Conservation (phyloP, 1,140 invertebrate genomes). For the Steinernema khuongi region DNA sequence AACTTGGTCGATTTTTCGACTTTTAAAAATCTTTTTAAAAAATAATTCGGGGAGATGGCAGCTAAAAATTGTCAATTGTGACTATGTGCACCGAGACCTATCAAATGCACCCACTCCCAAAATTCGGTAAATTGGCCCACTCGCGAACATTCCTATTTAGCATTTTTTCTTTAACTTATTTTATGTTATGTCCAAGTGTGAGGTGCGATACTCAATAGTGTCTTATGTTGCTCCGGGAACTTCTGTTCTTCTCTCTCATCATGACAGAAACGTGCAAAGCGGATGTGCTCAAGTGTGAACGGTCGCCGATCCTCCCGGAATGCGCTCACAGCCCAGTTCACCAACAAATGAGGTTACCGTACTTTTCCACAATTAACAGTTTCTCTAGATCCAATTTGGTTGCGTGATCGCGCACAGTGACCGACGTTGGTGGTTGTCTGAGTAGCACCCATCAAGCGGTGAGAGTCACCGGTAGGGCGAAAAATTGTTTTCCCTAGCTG, state of each 20-base stretch:
- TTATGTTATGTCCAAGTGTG: too few species aligned
- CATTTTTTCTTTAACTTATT: too few species aligned
- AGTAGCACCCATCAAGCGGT: neutral
- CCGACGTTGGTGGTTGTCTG: neutral
- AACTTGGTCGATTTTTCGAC: neutral
- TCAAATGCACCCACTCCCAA: too few species aligned
- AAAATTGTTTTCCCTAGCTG: slow-evolving; percentile 1
- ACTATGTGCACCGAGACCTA: too few species aligned
- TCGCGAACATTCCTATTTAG: too few species aligned
- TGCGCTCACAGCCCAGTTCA: neutral
- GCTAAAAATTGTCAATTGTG: too few species aligned
- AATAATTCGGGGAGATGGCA: too few species aligned
- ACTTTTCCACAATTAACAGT: slow-evolving; percentile 13
- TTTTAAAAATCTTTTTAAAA: too few species aligned
- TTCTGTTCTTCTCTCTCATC: neutral
- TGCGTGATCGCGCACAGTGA: neutral
- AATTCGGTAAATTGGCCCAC: too few species aligned
- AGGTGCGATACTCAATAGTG: too few species aligned
- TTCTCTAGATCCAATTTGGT: neutral
- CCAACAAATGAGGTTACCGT: neutral
- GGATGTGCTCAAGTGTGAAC: slow-evolving; percentile 2
- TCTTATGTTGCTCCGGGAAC: too few species aligned
- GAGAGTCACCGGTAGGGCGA: neutral
- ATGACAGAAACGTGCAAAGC: neutral
- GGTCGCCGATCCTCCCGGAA: neutral